Percentiles rank a stretch among this genome's conserved stretches.
These are phyloP conservation scores for Lamellibrachia satsuma DNA, from an alignment of 2,888 invertebrate species.

Conservation along the genomic window DNA sequence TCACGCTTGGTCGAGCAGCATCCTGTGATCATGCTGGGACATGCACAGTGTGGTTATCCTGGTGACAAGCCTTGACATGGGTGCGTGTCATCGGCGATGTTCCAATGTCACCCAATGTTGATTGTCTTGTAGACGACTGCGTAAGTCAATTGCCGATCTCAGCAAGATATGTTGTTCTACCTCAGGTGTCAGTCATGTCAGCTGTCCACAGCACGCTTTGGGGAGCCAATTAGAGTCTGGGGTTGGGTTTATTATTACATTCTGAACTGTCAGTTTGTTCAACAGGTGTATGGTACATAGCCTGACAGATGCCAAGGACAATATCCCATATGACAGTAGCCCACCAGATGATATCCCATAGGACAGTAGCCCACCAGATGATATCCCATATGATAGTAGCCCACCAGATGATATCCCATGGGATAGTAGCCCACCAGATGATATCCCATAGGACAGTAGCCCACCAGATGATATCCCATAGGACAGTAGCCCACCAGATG, in stretches of 20 bases:
- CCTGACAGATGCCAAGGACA: neutral
- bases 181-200: neutral
- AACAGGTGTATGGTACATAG: neutral
- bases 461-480: neutral
- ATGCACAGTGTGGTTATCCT: no score
- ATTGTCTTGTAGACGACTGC: neutral
- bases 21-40: no score
- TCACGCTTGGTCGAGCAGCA: neutral
- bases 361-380: neutral
- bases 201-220: neutral
- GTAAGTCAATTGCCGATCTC: neutral
- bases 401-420: neutral
- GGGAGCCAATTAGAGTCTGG: no score
- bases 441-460: neutral
- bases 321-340: neutral
- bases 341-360: neutral
- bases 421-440: neutral
- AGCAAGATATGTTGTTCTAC: neutral
- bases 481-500: no score
- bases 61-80: no score
- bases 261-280: neutral
- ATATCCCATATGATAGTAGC: no score
- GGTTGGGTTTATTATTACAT: neutral
- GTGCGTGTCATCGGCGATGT: no score
- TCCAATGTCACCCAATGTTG: neutral